A percentile compares a stretch with the other conserved stretches of the same genome.
These are phyloP conservation scores for Monopis laevigella DNA, from an alignment of 2,888 invertebrate genomes.

Conservation along the genomic window DNA sequence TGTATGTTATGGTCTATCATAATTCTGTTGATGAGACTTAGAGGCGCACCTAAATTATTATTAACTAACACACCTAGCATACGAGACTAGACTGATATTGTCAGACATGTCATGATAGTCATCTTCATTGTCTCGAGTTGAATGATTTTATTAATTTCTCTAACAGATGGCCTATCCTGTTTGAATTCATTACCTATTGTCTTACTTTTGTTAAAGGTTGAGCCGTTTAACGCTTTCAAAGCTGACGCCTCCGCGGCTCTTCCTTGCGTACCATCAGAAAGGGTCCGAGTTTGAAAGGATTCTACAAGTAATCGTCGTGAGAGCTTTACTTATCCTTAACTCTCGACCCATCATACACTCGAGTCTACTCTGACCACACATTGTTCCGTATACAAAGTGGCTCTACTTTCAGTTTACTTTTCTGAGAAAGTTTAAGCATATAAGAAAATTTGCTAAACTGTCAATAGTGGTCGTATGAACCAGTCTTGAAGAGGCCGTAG, in stretches of 20 bases:
- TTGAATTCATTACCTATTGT: constrained; percentile 9
- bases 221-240: neutral
- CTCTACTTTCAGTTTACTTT: too few species aligned
- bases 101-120: too few species aligned
- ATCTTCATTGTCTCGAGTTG: too few species aligned
- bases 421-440: neutral
- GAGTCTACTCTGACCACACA: too few species aligned
- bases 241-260: constrained; percentile 5
- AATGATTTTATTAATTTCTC: constrained; percentile 1
- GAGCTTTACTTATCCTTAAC: neutral
- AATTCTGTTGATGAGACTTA: too few species aligned
- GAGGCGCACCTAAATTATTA: too few species aligned
- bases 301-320: constrained; percentile 10
- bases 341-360: too few species aligned
- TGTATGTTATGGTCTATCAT: too few species aligned
- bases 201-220: constrained; percentile 5
- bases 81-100: too few species aligned
- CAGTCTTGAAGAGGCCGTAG: constrained; percentile 7
- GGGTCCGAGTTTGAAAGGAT: neutral
- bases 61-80: too few species aligned
- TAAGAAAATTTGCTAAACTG: constrained; percentile 3
- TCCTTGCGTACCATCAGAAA: neutral
- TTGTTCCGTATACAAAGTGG: too few species aligned
- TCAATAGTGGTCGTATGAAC: constrained; percentile 6
- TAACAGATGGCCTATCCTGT: constrained; percentile 1